phyloP scores from a whole-genome alignment of 2,113 vertebrate genomes.

The Psilopogon haemacephalus region DNA sequence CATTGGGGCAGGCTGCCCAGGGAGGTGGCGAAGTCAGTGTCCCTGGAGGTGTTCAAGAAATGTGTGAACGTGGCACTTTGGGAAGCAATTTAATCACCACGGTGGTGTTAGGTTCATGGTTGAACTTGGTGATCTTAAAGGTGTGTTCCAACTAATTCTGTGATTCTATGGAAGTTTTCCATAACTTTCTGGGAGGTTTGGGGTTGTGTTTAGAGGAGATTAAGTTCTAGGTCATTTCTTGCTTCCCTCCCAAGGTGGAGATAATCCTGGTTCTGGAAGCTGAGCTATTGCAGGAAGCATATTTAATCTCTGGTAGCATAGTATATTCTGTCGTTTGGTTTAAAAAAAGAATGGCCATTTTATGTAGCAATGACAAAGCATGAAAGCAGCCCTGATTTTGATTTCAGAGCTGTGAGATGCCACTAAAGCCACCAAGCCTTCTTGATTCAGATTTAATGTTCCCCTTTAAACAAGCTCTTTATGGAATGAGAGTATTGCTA shows the following conservation, averaged over 20 bases:
- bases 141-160: too few relatives aligned
- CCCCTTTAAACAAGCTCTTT: neutral
- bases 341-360: neutral
- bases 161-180: neutral
- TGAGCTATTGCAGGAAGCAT: neutral
- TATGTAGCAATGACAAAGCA: neutral
- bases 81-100: too few relatives aligned
- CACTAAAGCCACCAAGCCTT: neutral
- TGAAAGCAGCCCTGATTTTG: slow-evolving; percentile 1
- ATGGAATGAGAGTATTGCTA: neutral
- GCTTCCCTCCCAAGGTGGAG: neutral
- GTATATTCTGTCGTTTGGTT: neutral
- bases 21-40: too few relatives aligned
- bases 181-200: neutral
- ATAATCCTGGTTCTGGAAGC: neutral
- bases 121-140: too few relatives aligned
- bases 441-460: neutral
- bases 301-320: neutral
- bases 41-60: too few relatives aligned
- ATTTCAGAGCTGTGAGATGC: neutral
- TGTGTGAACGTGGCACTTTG: too few relatives aligned
- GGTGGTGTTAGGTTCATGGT: too few relatives aligned
- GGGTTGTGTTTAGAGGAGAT: neutral
- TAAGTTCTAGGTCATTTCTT: neutral
- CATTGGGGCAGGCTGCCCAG: too few relatives aligned